A percentile compares a stretch with the other conserved stretches of the same genome.
phyloP scores from a whole-genome alignment of 2,888 invertebrate genomes.

The Chirona hameri region DNA sequence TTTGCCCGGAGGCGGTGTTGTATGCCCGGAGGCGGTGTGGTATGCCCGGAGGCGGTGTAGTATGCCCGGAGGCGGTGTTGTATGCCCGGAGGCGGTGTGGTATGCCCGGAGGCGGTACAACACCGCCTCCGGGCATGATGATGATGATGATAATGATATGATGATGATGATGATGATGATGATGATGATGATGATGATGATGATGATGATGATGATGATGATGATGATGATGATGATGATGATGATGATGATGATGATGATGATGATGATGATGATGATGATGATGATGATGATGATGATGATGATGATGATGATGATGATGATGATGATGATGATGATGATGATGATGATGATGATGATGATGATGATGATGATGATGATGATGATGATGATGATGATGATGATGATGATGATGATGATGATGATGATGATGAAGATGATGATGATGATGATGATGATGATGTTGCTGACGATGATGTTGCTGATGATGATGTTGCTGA shows the following conservation, averaged over 20 bases:
- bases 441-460: slow-evolving; percentile 22
- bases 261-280: slow-evolving; percentile 22
- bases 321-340: slow-evolving; percentile 22
- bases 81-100: too few species aligned
- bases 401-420: slow-evolving; percentile 22
- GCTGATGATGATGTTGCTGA: too few species aligned
- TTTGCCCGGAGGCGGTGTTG: too few species aligned
- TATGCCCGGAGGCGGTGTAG: too few species aligned
- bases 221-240: slow-evolving; percentile 10
- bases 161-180: too few species aligned
- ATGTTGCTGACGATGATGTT: too few species aligned
- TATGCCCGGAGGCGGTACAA: too few species aligned
- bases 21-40: too few species aligned
- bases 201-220: not conserved
- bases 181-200: not conserved
- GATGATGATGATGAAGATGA: slow-evolving; percentile 12
- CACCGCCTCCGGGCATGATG: too few species aligned
- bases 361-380: slow-evolving; percentile 22
- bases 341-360: slow-evolving; percentile 22
- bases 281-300: slow-evolving; percentile 22
- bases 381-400: slow-evolving; percentile 22
- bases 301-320: slow-evolving; percentile 22
- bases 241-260: slow-evolving; percentile 22
- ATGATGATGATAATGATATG: not conserved
- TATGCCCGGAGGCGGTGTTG: too few species aligned